Conservation (phyloP, 1,140 invertebrate species). For the Apis dorsata region DNA sequence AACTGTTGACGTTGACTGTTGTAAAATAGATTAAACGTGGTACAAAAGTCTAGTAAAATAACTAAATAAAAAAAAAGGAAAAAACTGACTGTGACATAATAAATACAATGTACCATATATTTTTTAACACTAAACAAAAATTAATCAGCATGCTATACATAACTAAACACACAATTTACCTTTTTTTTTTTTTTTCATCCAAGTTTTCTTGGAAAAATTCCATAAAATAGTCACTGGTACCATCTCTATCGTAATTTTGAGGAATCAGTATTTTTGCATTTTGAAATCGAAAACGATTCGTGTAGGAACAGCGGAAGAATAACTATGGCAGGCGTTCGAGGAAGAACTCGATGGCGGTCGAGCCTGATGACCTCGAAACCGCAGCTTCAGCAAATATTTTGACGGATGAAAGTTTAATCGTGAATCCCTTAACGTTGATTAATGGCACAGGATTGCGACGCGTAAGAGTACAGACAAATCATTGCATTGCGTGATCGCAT, state of each 20-base stretch:
- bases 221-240: neutral
- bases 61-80: neutral
- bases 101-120: neutral
- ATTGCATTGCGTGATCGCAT: slow-evolving; percentile 42
- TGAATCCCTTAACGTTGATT: slow-evolving; percentile 47
- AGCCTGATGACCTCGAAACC: slow-evolving; percentile 53
- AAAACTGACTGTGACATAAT: neutral
- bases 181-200: neutral
- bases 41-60: neutral
- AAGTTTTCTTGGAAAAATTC: neutral
- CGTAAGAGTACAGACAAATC: slow-evolving; percentile 45
- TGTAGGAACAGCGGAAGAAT: slow-evolving; percentile 46
- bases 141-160: slow-evolving; percentile 43
- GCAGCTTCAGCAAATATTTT: slow-evolving; percentile 49
- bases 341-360: slow-evolving; percentile 53
- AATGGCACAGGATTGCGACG: slow-evolving; percentile 37
- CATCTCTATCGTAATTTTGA: neutral
- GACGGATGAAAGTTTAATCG: slow-evolving; percentile 45
- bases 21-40: neutral
- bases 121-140: slow-evolving; percentile 12
- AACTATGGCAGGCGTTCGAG: slow-evolving; percentile 43
- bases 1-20: slow-evolving; percentile 21
- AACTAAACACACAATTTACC: slow-evolving; percentile 25
- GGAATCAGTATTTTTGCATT: slow-evolving; percentile 11
- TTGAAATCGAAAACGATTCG: slow-evolving; percentile 42